Evolutionary conservation across 2,797 vertebrate species (phyloP), one percentile per base, ranked within the genome.

Genomic region (Melanotaenia nigrans): DNA sequence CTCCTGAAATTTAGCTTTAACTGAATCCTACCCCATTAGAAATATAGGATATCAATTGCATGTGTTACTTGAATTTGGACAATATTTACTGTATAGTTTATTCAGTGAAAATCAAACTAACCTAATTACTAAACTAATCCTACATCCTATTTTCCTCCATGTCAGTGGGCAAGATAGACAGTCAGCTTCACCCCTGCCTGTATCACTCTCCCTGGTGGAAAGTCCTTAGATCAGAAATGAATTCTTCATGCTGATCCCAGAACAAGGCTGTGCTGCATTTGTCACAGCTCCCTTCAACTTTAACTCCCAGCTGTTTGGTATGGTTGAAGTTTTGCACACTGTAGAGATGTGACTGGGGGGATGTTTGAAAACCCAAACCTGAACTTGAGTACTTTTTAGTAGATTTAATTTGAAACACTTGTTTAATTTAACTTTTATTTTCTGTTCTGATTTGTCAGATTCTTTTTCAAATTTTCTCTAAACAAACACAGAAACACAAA

Each of bases 251-350:
- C 86, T 85, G 89, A 89, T 93, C 90, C 90, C 64, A 75, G 86
- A 88, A 91, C 85, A 87, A 90, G 86, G 82, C 87, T 85, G 81
- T 55, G 83, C 81, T 87, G 89, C 85, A 87, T 93, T 92, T 91
- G 90, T 93, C 92, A 92, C 90, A 87, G 87, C 74, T 86, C 92
- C 90, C 87, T 90, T 78, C 84, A 80, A 84, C 85, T 91, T 89
- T 81, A 89, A 90, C 81, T 89, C 85, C 84, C 87, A 89, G 88
- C 89, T 73, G 87, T 91, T 91, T 85, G 85, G 71, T 90, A 65
- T 82, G 77, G 81, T 80, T 73, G 78, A 49, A 82, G 85, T 78
- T 86, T 82, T 81, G 86, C 71, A 73, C 61, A 77, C 84, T 78
- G 83, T 72, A 61, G 68, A 79, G 86, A 88, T 83, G 86, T 83